Conservation (phyloP, 2,888 invertebrate genomes). For the Hydrotaea diabolus region DNA sequence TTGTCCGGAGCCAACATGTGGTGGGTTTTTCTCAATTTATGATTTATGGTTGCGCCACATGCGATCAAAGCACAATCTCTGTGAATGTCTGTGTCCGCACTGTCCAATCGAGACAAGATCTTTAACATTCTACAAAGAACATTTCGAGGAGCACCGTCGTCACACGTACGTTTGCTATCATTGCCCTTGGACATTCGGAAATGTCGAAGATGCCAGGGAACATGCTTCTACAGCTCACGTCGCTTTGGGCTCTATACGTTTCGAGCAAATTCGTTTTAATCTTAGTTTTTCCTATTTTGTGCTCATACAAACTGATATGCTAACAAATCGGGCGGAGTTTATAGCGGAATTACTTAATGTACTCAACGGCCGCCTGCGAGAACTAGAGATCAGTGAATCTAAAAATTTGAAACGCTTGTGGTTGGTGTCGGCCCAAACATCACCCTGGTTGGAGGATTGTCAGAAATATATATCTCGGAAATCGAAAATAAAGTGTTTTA, state of each 20-base stretch:
- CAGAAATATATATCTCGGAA: constrained; percentile 33
- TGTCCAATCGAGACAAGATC: constrained; percentile 43
- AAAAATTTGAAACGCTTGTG: constrained; percentile 57
- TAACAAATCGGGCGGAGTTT: constrained; percentile 55
- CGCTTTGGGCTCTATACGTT: constrained; percentile 38
- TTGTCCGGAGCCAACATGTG: constrained; percentile 66
- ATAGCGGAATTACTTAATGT: constrained; percentile 46
- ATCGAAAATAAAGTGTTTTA: constrained; percentile 55
- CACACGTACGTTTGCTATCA: constrained; percentile 68
- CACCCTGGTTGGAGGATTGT: constrained; percentile 65
- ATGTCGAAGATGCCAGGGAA: constrained; percentile 15
- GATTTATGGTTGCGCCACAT: constrained; percentile 70
- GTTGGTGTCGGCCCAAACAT: constrained; percentile 41
- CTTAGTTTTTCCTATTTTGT: constrained; percentile 65
- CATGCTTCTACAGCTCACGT: constrained; percentile 54
- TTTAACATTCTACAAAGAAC: constrained; percentile 58
- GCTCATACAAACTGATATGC: constrained; percentile 40
- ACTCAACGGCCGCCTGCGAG: constrained; percentile 57
- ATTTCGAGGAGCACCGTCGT: constrained; percentile 67
- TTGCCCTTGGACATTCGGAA: constrained; percentile 59
- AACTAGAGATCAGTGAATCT: constrained; percentile 40
- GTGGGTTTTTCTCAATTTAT: constrained; percentile 69
- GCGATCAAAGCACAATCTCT: constrained; percentile 62
- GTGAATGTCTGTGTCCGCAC: constrained; percentile 67
- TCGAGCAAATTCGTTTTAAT: constrained; percentile 61